phyloP scores from a whole-genome alignment of 2,113 vertebrate species.

The Nestor notabilis region DNA sequence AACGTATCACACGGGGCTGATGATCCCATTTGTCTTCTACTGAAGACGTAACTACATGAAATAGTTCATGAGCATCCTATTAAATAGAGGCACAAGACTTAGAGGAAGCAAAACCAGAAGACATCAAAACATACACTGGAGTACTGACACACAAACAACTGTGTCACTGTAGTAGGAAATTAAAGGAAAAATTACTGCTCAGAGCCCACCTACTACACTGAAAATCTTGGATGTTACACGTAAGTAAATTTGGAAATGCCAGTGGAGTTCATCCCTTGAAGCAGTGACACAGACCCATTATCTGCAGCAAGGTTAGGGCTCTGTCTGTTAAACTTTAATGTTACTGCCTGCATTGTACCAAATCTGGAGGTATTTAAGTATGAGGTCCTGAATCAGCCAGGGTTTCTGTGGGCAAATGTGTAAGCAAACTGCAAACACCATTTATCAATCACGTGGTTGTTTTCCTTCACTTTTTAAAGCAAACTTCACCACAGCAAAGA shows the following conservation, averaged over 20 bases:
- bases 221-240: neutral
- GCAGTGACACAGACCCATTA: neutral
- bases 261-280: neutral
- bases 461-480: neutral
- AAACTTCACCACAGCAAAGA: neutral
- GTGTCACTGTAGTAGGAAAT: neutral
- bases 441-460: too few species aligned
- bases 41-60: constrained; percentile 94
- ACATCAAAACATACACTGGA: neutral
- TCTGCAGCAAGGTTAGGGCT: neutral
- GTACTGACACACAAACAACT: neutral
- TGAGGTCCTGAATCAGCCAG: neutral
- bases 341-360: neutral
- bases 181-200: neutral
- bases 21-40: constrained; percentile 89
- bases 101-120: neutral
- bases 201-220: neutral
- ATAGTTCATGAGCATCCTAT: constrained; percentile 94
- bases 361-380: neutral
- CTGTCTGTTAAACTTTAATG: neutral
- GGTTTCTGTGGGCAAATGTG: neutral
- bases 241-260: neutral
- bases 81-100: neutral
- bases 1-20: constrained; percentile 83
- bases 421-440: neutral